These are phyloP conservation scores for Setophaga kirtlandii DNA, from an alignment of 2,113 vertebrate species.

Conservation along the genomic window DNA sequence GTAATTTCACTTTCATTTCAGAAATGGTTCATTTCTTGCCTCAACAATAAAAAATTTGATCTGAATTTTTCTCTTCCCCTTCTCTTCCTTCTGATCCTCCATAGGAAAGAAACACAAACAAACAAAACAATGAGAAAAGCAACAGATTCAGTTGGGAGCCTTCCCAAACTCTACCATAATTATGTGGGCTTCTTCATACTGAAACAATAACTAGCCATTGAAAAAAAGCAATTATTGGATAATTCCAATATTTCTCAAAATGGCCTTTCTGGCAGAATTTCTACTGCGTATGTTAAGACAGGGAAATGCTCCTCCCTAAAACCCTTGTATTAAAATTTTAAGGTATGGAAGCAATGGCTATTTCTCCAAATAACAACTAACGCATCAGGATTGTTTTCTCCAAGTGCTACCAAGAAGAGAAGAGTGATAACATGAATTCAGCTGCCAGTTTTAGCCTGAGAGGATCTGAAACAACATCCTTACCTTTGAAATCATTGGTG, in stretches of 20 bases:
- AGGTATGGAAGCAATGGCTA: background rate
- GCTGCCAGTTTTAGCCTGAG: background rate
- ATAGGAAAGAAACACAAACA: background rate
- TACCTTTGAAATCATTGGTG: constrained; percentile 79
- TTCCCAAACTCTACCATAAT: background rate
- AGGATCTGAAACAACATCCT: background rate
- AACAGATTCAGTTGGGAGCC: background rate
- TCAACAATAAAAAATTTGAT: background rate
- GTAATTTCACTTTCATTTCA: background rate
- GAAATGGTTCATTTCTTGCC: background rate
- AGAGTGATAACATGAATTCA: background rate
- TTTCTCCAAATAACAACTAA: background rate
- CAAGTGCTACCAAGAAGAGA: background rate
- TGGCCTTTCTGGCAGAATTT: background rate
- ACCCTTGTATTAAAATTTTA: background rate
- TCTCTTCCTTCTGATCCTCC: background rate
- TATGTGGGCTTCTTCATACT: background rate
- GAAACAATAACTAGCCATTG: background rate
- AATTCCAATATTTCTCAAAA: background rate
- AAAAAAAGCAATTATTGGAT: background rate
- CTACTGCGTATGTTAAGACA: background rate
- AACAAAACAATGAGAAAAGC: background rate
- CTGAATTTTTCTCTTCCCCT: background rate
- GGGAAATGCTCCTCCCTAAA: background rate
- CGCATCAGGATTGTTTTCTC: background rate